These are phyloP conservation scores for Acrossocheilus fasciatus DNA, from an alignment of 2,797 vertebrate genomes.

Conservation along the genomic window DNA sequence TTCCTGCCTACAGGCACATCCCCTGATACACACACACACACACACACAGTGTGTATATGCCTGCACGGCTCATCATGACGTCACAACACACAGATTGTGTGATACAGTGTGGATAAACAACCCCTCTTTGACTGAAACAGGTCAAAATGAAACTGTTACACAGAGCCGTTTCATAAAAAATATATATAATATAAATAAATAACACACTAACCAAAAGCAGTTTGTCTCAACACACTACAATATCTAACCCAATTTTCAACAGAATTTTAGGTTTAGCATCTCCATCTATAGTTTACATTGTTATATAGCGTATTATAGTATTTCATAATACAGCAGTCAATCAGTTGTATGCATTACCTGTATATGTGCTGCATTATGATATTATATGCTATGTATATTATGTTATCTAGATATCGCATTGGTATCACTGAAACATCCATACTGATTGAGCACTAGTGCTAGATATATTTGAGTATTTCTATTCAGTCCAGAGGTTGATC, in stretches of 20 bases:
- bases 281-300: background rate
- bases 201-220: background rate
- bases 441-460: background rate
- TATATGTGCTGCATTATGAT: background rate
- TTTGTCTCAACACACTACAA: background rate
- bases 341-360: background rate
- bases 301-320: background rate
- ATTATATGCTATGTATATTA: background rate
- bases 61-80: background rate
- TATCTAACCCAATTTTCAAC: background rate
- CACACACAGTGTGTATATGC: background rate
- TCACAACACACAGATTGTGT: background rate
- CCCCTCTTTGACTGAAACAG: background rate
- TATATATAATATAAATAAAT: background rate
- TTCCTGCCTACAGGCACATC: constrained; percentile 29
- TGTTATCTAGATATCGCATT: background rate
- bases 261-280: background rate
- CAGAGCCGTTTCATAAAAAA: background rate
- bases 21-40: constrained; percentile 15
- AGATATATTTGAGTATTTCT: background rate
- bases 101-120: constrained; percentile 1
- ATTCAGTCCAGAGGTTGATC: background rate
- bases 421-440: background rate
- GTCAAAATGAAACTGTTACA: background rate
- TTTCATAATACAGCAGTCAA: background rate